Evolutionary conservation across 2,888 invertebrate species (phyloP), one percentile per base, ranked within the genome.

Genomic region (Coleophora deauratella): DNA sequence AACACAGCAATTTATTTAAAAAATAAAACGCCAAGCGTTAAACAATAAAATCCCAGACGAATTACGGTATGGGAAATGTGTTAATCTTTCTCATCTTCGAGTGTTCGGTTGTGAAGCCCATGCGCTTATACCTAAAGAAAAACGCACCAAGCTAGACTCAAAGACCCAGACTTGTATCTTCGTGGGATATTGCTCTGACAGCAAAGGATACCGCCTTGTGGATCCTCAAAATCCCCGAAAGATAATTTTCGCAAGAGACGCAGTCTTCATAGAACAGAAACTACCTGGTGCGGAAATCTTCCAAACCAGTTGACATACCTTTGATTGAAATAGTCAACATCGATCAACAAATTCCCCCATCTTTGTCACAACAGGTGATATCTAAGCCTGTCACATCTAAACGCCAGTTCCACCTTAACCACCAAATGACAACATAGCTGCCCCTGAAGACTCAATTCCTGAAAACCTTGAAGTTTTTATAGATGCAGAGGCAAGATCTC

Each of bases 91-190:
- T 2, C 31, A 38, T 14, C 21, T 38, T 4, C 15, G 12, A 38
- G 31, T 15, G 4, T 38, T 38, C n/a, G 38, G 38, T 1, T 31
- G 38, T 15, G 32, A 38, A 31, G 38, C 38, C 2, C 38, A 38
- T 31, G 32, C 31, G 4, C 32, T 38, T n/a, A 7, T 38, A n/a
- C 38, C 38, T 11, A 38, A 38, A 32, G 38, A 32, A 14, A 38
- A 38, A 32, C 38, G 38, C 7, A 14, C 10, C 10, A 38, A 38
- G 15, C 15, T 38, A 10, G 31, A 38, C 11, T 31, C 30, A 6
- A 38, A 38, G n/a, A 38, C 32, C 8, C 35, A 35, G 11, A 12
- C 15, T 2, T 35, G 35, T 12, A 21, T 35, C 10, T 21, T 35
- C n/a, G 21, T 35, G 2, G 35, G 35, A 13, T 35, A 15, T 21